Evolutionary conservation across 1,140 invertebrate species (phyloP).

Genomic region (Aphidius gifuensis): DNA sequence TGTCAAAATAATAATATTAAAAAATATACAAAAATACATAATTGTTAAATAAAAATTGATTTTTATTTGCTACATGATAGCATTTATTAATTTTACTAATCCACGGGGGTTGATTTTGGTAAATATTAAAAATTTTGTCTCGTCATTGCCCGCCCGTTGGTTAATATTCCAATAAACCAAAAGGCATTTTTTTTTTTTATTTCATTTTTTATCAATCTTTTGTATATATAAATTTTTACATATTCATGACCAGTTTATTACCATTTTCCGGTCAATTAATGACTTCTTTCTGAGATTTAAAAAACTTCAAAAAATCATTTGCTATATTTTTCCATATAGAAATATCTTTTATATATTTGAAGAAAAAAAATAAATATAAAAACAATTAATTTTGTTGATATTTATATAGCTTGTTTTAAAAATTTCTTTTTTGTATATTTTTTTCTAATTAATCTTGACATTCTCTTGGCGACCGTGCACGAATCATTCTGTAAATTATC

Average conservation of each 20-base stretch:
- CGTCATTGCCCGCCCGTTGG: conserved; percentile 16
- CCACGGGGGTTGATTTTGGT: conserved; percentile 20
- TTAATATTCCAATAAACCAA: conserved; percentile 1
- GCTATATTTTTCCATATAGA: not conserved
- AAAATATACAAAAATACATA: no score
- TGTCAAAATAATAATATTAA: no score
- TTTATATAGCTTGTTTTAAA: not conserved
- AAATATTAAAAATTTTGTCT: conserved; percentile 18
- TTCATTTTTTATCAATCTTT: not conserved
- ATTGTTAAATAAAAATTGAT: conserved; percentile 47
- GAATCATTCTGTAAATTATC: conserved; percentile 48
- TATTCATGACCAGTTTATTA: not conserved
- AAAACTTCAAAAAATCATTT: no score
- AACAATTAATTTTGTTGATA: conserved; percentile 8
- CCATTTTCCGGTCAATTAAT: conserved; percentile 6
- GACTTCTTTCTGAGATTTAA: not conserved
- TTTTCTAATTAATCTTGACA: conserved; percentile 50
- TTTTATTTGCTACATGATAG: conserved; percentile 44
- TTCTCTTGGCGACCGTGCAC: conserved; percentile 36
- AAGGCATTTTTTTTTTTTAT: conserved; percentile 24
- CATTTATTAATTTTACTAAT: conserved; percentile 52
- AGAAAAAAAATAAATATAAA: not conserved
- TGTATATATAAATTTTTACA: not conserved
- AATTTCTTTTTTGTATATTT: conserved; percentile 11
- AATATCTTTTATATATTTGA: conserved; percentile 1